Conservation (phyloP, 2,797 vertebrate genomes). For the Ctenosaura bakeri region DNA sequence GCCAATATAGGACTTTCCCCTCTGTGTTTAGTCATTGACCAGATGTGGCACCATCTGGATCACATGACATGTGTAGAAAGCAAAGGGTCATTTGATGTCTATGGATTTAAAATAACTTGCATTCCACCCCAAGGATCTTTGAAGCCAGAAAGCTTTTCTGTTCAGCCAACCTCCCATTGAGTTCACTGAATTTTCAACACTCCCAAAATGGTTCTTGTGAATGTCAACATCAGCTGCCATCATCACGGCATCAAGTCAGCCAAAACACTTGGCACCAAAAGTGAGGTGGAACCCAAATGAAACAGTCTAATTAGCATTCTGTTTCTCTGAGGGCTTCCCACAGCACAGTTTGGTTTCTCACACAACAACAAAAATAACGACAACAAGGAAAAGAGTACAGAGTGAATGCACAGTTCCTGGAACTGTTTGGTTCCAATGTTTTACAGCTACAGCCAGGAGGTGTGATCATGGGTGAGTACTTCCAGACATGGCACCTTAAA, state of each 20-base stretch:
- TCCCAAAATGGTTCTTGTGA: not conserved
- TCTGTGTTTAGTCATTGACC: constrained; percentile 59
- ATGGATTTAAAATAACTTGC: constrained; percentile 27
- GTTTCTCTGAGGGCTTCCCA: constrained; percentile 17
- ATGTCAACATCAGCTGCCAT: constrained; percentile 8
- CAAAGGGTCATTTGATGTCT: constrained; percentile 42
- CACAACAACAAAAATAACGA: constrained; percentile 4
- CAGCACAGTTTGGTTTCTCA: not conserved
- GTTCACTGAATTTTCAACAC: constrained; percentile 23
- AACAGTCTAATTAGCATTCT: constrained; percentile 7
- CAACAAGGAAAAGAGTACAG: not conserved
- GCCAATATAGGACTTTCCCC: constrained; percentile 64
- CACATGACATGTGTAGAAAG: constrained; percentile 48
- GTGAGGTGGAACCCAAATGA: constrained; percentile 1
- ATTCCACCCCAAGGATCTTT: constrained; percentile 7
- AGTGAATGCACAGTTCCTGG: not conserved
- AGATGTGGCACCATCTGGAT: constrained; percentile 66
- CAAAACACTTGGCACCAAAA: constrained; percentile 18
- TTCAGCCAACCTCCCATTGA: constrained; percentile 11
- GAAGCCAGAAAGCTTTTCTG: constrained; percentile 16
- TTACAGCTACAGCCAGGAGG: not conserved
- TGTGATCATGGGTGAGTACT: not conserved
- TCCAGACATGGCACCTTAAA: not conserved
- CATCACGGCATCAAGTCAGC: not conserved
- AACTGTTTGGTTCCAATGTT: not conserved